These are phyloP conservation scores for Chionomys nivalis DNA, from an alignment of 2,113 vertebrate genomes.

Conservation along the genomic window DNA sequence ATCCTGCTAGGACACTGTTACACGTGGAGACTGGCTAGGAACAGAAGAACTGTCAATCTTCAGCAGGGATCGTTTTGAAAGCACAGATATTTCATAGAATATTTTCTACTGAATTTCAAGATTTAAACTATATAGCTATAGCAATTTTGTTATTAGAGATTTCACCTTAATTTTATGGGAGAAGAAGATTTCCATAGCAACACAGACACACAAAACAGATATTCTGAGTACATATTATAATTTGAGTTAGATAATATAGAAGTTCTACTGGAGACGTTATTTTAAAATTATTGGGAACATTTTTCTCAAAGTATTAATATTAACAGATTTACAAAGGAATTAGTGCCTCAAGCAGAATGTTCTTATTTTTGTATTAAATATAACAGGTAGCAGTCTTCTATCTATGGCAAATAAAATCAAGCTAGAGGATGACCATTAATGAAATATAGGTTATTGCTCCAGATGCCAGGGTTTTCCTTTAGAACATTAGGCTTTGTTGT, in stretches of 20 bases:
- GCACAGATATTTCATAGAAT: not conserved
- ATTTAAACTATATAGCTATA: not conserved
- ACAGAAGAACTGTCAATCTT: not conserved
- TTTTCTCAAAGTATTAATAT: slow-evolving; percentile 45
- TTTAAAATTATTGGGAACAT: slow-evolving; percentile 47
- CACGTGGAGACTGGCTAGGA: not conserved
- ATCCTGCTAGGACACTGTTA: not conserved
- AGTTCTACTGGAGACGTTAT: slow-evolving; percentile 23
- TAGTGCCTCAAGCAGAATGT: not conserved
- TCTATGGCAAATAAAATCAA: slow-evolving; percentile 22
- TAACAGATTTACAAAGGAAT: slow-evolving; percentile 12
- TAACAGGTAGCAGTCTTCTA: not conserved
- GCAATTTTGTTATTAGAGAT: slow-evolving; percentile 9
- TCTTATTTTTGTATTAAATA: slow-evolving; percentile 23
- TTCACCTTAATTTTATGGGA: slow-evolving; percentile 20
- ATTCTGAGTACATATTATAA: slow-evolving; percentile 38
- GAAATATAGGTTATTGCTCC: not conserved
- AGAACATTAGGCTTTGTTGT: not conserved
- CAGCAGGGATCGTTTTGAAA: not conserved
- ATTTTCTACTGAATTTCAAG: slow-evolving; percentile 31
- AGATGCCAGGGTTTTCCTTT: slow-evolving; percentile 7
- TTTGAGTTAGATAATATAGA: slow-evolving; percentile 50
- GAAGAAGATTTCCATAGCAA: slow-evolving; percentile 56
- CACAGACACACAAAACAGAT: slow-evolving; percentile 36
- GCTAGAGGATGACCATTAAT: slow-evolving; percentile 17